A percentile compares a stretch with the other conserved stretches of the same genome.
phyloP scores from a whole-genome alignment of 2,888 invertebrate genomes.

The Sussaba pulchella region DNA sequence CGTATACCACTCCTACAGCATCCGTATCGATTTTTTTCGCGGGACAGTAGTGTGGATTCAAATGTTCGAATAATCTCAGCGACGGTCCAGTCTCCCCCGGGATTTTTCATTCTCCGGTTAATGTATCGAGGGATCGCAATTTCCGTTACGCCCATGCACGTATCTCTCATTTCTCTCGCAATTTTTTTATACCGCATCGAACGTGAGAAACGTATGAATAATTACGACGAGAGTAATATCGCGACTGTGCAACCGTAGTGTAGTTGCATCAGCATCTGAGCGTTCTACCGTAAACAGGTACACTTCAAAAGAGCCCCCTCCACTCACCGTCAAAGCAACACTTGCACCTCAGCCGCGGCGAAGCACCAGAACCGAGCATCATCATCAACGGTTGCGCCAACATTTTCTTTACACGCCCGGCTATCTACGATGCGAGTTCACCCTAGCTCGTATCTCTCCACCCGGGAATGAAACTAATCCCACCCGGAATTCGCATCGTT shows the following conservation, averaged over 20 bases:
- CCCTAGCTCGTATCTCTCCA: constrained; percentile 1
- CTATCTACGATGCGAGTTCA: neutral
- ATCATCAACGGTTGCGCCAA: constrained; percentile 38
- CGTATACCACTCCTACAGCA: neutral
- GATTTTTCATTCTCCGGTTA: neutral
- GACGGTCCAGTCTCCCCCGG: neutral
- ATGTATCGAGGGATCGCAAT: neutral
- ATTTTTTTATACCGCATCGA: constrained; percentile 10
- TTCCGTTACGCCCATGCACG: neutral
- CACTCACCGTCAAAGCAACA: constrained; percentile 57
- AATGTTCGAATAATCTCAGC: constrained; percentile 4
- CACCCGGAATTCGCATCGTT: constrained; percentile 65
- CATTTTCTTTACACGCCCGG: constrained; percentile 46
- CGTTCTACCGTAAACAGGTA: constrained; percentile 61
- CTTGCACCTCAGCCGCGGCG: constrained; percentile 29
- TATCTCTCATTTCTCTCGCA: neutral
- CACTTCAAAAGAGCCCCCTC: constrained; percentile 60
- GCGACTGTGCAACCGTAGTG: constrained; percentile 27
- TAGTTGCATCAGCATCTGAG: constrained; percentile 46
- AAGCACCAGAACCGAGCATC: constrained; percentile 31
- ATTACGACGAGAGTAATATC: constrained; percentile 59
- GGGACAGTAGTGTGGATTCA: constrained; percentile 4
- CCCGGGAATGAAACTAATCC: constrained; percentile 71
- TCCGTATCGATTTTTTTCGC: neutral
- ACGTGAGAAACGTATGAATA: constrained; percentile 44